Base-by-base conservation (phyloP, 2,113 vertebrate genomes). In the Mesembrinibis cayennensis region DNA sequence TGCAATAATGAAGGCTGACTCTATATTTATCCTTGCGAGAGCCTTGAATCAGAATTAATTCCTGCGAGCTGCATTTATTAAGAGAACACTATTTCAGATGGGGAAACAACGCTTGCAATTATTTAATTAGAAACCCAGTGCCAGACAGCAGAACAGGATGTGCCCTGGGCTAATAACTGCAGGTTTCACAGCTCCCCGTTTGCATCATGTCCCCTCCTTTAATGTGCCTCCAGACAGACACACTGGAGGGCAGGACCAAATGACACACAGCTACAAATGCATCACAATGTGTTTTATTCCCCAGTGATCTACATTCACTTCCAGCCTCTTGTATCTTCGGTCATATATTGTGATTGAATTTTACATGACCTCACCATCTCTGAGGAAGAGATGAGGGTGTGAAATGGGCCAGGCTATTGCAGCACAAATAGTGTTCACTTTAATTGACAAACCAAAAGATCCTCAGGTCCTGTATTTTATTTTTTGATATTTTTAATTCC, bases 141-240 rank as follows among this genome's bases (percentile, higher is more conserved):
- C 76, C 69, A 40, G 92, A 93, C 80, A 94, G 52, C 67, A 81
- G 92, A 93, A 91, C 50, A 66, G 90, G 85, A 88, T 32, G 52
- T 69, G 88, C 79, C 56, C 81, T 18, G 73, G 78, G 84, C 82
- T 90, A 34, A 87, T 73, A 27, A 44, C 81, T 16, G 63, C 21
- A 56, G 81, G 71, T 36, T 79, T 84, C 65, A 14, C 69, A 36
- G 74, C 63, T 76, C 56, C 62, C 67, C 8, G 2, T 29, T 67
- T 12, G 40, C 70, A 44, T 42, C 12, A 5, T 19, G 66, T 69
- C 69, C 73, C 55, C 29, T 40, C 79, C 74, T 61, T 29, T 66
- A 34, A 23, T 13, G 45, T 18, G 42, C 56, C 76, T 73, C 49
- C 67, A 65, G 71, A 25, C 14, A 61, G 77, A 38, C 36, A 1